Evolutionary conservation across 2,888 invertebrate genomes (phyloP), one percentile per base, ranked within the genome.

Genomic region (Adelognathus sp.): DNA sequence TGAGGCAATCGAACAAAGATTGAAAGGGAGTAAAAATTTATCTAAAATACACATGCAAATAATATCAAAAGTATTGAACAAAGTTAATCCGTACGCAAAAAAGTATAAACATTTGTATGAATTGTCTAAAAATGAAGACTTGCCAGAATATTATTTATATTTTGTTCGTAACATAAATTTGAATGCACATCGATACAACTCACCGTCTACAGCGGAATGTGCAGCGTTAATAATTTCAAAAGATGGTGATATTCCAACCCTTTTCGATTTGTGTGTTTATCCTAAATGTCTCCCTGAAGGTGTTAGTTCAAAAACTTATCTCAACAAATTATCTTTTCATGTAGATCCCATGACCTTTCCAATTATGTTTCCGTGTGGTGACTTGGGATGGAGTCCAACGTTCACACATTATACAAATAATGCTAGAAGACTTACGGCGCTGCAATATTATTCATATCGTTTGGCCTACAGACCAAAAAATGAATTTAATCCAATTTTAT

Each of bases 261-360:
- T n/a, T n/a, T 54, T 29, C 44, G 56, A 73, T 56, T 56, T 64
- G 9, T 66, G 73, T 41, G 64, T 73, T 14, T 66, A 73, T 73
- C 64, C 54, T 4, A 73, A 31, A 29, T 11, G 36, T 56, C 1
- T n/a, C 6, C 41, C 31, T 11, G n/a, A 46, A 41, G 27, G 16
- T 14, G 3, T 24, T 4, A 11, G 50, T 29, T n/a, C 11, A n/a
- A 24, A 64, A 2, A 44, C 41, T 0, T 58, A 46, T 58, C 46
- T 52, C 27, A 74, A 60, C 33, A 67, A 60, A 29, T 58, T 66
- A 50, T 66, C 74, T 67, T n/a, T n/a, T n/a, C n/a, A n/a, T n/a
- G n/a, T n/a, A n/a, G n/a, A n/a, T n/a, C n/a, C n/a, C n/a, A n/a
- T 74, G 74, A 67, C 60, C 21, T 74, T 58, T 46, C 74, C 56